These are phyloP conservation scores for Circaetus cinerascens DNA, from an alignment of 2,113 vertebrate genomes.

Conservation along the genomic window DNA sequence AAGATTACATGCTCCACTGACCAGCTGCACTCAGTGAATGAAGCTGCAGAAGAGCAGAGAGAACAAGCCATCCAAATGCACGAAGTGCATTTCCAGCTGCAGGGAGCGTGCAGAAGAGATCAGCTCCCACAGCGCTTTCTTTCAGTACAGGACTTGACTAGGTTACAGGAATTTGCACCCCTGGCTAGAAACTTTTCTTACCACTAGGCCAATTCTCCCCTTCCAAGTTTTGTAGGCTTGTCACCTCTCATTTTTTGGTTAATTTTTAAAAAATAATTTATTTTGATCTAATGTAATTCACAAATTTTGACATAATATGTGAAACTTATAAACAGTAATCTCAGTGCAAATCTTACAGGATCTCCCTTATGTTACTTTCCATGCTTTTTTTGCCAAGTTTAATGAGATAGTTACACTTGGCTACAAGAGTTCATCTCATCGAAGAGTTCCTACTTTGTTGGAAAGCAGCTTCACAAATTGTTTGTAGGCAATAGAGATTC, in stretches of 20 bases:
- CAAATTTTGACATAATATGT: background rate
- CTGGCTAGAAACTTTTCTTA: background rate
- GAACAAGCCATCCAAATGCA: background rate
- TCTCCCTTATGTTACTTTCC: background rate
- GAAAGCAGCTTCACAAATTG: background rate
- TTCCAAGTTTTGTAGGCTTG: background rate
- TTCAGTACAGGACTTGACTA: background rate
- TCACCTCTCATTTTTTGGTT: background rate
- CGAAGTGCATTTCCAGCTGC: background rate
- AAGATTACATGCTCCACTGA: background rate
- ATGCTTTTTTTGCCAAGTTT: background rate
- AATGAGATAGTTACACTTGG: background rate
- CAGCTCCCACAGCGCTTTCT: background rate
- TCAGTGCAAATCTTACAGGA: background rate
- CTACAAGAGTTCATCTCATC: background rate
- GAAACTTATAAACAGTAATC: background rate
- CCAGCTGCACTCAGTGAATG: background rate
- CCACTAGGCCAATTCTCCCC: background rate
- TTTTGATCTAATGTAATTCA: background rate
- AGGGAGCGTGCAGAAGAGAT: background rate
- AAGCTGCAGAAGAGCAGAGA: background rate
- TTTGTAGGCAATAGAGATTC: background rate
- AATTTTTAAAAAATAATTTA: background rate
- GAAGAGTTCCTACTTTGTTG: background rate
- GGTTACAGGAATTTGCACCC: background rate